Conservation (phyloP, 2,888 invertebrate genomes). For the Phengaris alcon region DNA sequence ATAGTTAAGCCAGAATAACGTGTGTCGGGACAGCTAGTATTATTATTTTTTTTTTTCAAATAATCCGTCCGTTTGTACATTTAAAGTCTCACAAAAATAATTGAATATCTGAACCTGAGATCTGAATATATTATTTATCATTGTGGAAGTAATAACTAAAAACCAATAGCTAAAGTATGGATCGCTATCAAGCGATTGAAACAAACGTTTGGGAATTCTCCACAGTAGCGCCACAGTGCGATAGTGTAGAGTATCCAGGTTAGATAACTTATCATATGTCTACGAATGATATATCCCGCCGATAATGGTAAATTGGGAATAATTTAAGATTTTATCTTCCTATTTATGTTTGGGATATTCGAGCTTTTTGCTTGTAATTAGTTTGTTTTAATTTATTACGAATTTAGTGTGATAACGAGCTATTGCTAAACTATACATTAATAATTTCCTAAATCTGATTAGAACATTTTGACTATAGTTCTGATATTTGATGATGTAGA, state of each 20-base stretch:
- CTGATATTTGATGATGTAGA: neutral
- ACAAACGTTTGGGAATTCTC: constrained; percentile 48
- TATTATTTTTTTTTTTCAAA: no score
- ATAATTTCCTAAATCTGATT: neutral
- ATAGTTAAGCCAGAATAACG: no score
- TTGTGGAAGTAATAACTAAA: neutral
- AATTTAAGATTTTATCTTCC: constrained; percentile 23
- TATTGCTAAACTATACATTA: neutral
- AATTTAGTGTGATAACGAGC: neutral
- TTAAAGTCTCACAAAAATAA: no score
- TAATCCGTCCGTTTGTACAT: no score
- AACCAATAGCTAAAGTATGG: constrained; percentile 1
- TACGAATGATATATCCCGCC: constrained; percentile 28
- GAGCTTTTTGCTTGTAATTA: constrained; percentile 13
- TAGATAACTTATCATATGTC: constrained; percentile 35
- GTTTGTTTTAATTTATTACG: neutral
- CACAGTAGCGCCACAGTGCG: constrained; percentile 43
- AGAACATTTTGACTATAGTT: neutral
- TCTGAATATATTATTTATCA: no score
- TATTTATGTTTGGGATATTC: constrained; percentile 21
- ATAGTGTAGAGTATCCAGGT: constrained; percentile 44
- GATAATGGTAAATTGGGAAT: constrained; percentile 25
- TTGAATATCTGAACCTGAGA: no score
- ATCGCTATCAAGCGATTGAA: constrained; percentile 27
- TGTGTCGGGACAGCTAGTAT: no score